Base-by-base conservation (phyloP, 35 echinoderm and acorn worm genomes). In the Apostichopus japonicus region DNA sequence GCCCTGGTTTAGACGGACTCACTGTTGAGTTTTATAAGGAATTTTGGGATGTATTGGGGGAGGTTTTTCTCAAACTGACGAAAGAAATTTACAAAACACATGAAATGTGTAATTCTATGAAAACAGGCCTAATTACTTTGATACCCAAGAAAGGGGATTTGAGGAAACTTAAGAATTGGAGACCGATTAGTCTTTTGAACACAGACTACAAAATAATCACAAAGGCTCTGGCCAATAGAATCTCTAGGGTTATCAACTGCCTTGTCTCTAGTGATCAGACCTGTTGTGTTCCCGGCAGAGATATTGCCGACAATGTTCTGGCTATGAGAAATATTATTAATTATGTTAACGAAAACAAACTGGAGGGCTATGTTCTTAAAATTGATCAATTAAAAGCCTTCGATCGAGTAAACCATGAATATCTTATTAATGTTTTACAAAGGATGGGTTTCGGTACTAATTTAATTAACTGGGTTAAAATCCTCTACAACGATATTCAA, bases 331-430 rank as follows among this genome's bases (percentile, higher is more conserved):
- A 96, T 80, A 17, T 91, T 72, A 79, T 93, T 15, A 65, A 95
- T 73, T 93, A 90, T 58, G 61, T 84, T 53, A 44, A 1, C 0
- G 5, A 44, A 6, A 93, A 92, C 65, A 91, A 61, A n/a, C 13
- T 77, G 24, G 23, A 16, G 0, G 87, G 87, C 55, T 65, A 6
- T 33, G 67, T 95, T 15, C 8, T 95, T 1, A 91, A 84, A 72
- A 73, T 96, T 55, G 95, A 96, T 86, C 87, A 92, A 23, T 27
- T 82, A 19, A 93, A 95, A 91, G 92, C 92, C 1, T 95, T 95
- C 24, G 91, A 95, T 54, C 59, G 94, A 17, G 87, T 95, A 16
- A 78, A 90, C 54, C 78, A 86, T 24, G 19, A 22, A 8, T 96
- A 93, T 57, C 73, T 96, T 6, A 17, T 70, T 19, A 55, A 92